Evolutionary conservation across 2,888 invertebrate genomes (phyloP).

Genomic region (Aspidiotus rigidus): DNA sequence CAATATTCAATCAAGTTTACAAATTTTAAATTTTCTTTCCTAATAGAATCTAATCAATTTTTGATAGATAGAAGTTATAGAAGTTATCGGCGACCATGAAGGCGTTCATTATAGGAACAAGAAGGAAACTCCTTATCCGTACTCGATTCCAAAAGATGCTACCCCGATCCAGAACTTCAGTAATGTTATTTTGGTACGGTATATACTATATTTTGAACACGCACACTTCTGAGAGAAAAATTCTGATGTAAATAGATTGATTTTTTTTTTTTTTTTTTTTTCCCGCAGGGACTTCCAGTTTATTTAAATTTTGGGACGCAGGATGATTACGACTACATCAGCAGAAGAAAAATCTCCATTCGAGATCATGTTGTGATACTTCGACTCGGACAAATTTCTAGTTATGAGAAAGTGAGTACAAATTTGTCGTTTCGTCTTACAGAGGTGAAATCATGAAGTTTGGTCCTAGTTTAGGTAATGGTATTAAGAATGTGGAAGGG

Average conservation of each 20-base stretch:
- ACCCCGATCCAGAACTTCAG: not conserved
- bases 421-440: too few species aligned
- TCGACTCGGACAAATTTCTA: conserved; percentile 26
- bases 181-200: conserved; percentile 6
- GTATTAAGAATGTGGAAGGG: too few species aligned
- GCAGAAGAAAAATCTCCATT: not conserved
- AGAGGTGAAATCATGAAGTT: too few species aligned
- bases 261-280: not conserved
- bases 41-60: too few species aligned
- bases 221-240: not conserved
- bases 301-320: conserved; percentile 19
- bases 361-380: conserved; percentile 16
- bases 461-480: too few species aligned
- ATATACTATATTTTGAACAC: too few species aligned
- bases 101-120: conserved; percentile 5
- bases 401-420: conserved; percentile 23
- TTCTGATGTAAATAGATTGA: not conserved
- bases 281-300: conserved; percentile 16
- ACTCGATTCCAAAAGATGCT: conserved; percentile 16
- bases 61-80: too few species aligned
- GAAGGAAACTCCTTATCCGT: conserved; percentile 5
- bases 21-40: too few species aligned
- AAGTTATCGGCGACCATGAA: conserved; percentile 12
- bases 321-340: conserved; percentile 21
- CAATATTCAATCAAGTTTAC: too few species aligned